phyloP scores from a whole-genome alignment of 2,888 invertebrate genomes.

The Drosophila yooni region DNA sequence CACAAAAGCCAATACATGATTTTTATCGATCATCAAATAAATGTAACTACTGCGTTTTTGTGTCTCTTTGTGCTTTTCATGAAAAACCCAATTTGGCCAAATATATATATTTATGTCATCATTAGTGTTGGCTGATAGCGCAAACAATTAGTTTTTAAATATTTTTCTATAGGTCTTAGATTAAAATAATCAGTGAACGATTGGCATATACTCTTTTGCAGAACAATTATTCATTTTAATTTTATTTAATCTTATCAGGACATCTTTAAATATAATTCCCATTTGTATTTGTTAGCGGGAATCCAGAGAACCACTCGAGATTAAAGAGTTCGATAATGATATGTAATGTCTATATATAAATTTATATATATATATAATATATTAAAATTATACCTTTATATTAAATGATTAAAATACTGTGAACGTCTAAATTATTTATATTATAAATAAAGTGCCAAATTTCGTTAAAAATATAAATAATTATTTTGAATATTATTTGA shows the following conservation, averaged over 20 bases:
- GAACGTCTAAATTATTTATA: neutral
- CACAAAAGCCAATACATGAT: neutral
- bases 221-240: neutral
- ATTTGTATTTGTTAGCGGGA: neutral
- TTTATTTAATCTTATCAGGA: constrained; percentile 1
- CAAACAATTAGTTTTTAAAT: neutral
- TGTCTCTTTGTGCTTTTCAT: neutral
- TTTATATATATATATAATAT: neutral
- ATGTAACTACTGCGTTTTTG: neutral
- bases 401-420: neutral
- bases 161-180: neutral
- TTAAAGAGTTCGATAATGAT: neutral
- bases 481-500: too few species aligned
- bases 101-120: neutral
- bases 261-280: neutral
- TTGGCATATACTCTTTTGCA: neutral
- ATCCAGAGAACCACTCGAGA: neutral
- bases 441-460: neutral
- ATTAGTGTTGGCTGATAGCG: neutral
- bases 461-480: neutral
- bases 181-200: neutral
- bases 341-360: neutral
- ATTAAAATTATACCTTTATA: neutral
- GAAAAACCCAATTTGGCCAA: neutral
- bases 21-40: neutral